phyloP scores from a whole-genome alignment of 2,113 vertebrate species.

The Acrocephalus arundinaceus region DNA sequence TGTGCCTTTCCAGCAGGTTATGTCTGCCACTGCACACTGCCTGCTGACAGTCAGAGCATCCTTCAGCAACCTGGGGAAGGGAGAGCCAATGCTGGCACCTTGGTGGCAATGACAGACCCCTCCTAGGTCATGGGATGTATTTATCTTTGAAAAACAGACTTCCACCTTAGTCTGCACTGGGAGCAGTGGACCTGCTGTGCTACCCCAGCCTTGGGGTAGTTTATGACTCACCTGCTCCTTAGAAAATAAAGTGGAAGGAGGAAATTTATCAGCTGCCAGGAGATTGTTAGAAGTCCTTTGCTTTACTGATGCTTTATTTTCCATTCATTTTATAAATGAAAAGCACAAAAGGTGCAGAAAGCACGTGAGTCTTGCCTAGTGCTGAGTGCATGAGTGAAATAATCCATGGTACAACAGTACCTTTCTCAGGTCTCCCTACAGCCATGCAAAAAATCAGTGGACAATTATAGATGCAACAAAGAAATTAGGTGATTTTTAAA shows the following conservation, averaged over 20 bases:
- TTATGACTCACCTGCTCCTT: not conserved
- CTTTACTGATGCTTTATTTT: slow-evolving; percentile 23
- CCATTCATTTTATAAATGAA: not conserved
- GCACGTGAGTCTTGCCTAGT: not conserved
- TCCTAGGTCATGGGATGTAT: not conserved
- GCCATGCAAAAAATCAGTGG: not conserved
- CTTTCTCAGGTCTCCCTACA: not conserved
- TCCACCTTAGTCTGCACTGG: not conserved
- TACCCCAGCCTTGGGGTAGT: not conserved
- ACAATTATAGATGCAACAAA: not conserved
- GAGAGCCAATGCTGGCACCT: not conserved
- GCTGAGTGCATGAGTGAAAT: not conserved
- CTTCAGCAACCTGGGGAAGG: not conserved
- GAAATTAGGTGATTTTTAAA: not conserved
- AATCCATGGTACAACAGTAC: not conserved
- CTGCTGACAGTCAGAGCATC: not conserved
- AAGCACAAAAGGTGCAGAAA: slow-evolving; percentile 47
- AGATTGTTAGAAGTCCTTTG: not conserved
- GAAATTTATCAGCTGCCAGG: not conserved
- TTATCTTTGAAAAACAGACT: not conserved
- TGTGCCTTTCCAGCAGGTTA: not conserved
- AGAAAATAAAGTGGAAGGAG: not conserved
- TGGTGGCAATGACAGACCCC: not conserved
- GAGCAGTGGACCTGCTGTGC: not conserved
- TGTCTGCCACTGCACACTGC: not conserved